Evolutionary conservation across 2,113 vertebrate genomes (phyloP).

Genomic region (Mobula hypostoma): DNA sequence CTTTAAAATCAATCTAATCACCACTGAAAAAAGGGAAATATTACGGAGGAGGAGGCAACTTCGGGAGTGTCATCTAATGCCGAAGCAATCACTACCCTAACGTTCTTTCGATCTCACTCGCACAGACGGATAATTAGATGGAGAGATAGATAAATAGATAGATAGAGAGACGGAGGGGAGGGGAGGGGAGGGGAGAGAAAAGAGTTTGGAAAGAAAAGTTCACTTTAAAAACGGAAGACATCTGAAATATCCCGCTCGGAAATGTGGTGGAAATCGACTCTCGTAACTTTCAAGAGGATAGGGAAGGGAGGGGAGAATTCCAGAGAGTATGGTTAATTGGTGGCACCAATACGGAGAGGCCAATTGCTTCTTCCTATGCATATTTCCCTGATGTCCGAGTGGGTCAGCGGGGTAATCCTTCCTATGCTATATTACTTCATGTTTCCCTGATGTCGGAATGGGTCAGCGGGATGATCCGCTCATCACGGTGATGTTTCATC

Average conservation of each 20-base stretch:
- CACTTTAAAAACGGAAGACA: neutral
- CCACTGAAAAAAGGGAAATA: neutral
- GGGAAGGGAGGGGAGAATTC: neutral
- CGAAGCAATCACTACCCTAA: neutral
- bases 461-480: neutral
- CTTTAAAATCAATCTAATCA: neutral
- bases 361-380: too few species aligned
- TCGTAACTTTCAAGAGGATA: neutral
- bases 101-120: too few species aligned
- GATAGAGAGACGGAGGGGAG: too few species aligned
- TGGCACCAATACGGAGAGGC: neutral
- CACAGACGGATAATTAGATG: too few species aligned
- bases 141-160: too few species aligned
- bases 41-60: too few species aligned
- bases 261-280: neutral
- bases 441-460: neutral
- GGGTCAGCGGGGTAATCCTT: neutral
- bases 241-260: neutral
- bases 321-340: neutral
- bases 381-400: neutral
- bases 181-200: too few species aligned
- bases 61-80: neutral
- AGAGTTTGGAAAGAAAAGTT: neutral
- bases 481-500: neutral
- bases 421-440: too few species aligned